Evolutionary conservation across 2,113 vertebrate genomes (phyloP).

Genomic region (Gymnarchus niloticus): DNA sequence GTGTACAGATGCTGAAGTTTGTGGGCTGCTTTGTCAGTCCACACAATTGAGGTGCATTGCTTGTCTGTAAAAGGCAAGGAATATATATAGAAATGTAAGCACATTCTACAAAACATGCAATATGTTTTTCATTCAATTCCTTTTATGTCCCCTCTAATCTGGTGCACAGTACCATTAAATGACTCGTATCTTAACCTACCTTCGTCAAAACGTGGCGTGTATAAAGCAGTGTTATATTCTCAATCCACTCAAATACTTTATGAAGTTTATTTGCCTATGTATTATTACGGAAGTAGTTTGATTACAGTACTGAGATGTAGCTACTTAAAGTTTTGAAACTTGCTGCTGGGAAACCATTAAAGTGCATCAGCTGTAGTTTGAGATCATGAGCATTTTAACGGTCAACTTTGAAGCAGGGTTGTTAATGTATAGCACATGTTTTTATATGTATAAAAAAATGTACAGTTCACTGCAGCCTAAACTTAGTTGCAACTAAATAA

Average conservation of each 20-base stretch:
- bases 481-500: neutral
- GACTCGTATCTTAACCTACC: neutral
- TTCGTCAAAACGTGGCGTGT: neutral
- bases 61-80: neutral
- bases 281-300: neutral
- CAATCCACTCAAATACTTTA: too few relatives aligned
- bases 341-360: neutral
- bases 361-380: neutral
- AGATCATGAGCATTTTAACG: constrained; percentile 2
- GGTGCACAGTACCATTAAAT: constrained; percentile 23
- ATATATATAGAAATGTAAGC: neutral
- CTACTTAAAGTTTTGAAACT: neutral
- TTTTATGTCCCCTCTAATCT: neutral
- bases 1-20: neutral
- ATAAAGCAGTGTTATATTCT: neutral
- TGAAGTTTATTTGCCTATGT: constrained; percentile 6
- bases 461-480: neutral
- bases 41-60: neutral
- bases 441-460: constrained; percentile 20
- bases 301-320: neutral
- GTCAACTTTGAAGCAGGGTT: neutral
- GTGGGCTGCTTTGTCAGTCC: constrained; percentile 3
- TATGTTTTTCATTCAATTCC: neutral
- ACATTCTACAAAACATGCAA: neutral
- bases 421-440: constrained; percentile 7